A percentile compares a stretch with the other conserved stretches of the same genome.
These are phyloP conservation scores for Vombatus ursinus DNA, from an alignment of 2,113 vertebrate genomes.

Conservation along the genomic window DNA sequence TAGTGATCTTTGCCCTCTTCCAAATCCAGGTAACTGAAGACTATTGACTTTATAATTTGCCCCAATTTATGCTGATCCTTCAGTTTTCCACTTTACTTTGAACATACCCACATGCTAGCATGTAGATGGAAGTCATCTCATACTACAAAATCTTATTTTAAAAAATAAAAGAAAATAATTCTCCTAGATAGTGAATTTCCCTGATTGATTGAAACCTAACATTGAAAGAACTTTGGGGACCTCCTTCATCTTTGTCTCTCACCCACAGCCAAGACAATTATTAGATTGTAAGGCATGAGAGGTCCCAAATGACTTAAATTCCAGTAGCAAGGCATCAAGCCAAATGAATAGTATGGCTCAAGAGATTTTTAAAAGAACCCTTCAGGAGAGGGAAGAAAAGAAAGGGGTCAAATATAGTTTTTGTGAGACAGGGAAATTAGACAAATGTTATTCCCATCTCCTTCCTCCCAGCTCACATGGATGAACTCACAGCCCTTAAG, in stretches of 20 bases:
- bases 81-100: not conserved
- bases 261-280: not conserved
- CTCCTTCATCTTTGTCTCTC: not conserved
- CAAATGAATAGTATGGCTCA: not conserved
- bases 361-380: not conserved
- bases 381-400: not conserved
- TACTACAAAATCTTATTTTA: not conserved
- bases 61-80: not conserved
- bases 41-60: not conserved
- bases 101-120: not conserved
- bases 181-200: not conserved
- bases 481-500: not conserved
- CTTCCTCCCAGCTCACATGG: not conserved
- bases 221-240: not conserved
- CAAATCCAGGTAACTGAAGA: not conserved
- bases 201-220: not conserved
- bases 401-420: not conserved
- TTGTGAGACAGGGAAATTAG: not conserved
- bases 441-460: not conserved
- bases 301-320: not conserved
- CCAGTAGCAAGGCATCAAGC: not conserved
- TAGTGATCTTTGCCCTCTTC: not conserved
- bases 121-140: not conserved
- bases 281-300: not conserved
- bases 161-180: not conserved